These are phyloP conservation scores for Pachypanchax playfairii DNA, from an alignment of 2,113 vertebrate genomes.

Conservation along the genomic window DNA sequence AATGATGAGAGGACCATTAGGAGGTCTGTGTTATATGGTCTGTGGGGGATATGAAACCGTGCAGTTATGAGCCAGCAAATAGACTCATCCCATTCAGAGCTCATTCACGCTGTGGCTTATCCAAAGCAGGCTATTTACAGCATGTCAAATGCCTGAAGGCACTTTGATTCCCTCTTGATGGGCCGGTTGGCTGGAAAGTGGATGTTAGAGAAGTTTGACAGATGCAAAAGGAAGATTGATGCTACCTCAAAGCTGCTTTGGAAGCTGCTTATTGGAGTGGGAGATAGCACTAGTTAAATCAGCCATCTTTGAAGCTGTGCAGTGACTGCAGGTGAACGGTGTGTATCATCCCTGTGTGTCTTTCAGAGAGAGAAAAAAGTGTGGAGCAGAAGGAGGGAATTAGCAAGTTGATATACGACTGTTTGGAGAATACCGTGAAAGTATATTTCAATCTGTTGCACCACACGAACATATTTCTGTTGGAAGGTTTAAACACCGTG, in stretches of 20 bases:
- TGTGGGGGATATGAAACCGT: slow-evolving; percentile 46
- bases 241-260: slow-evolving; percentile 60
- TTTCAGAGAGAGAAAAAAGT: background rate
- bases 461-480: background rate
- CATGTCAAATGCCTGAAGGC: slow-evolving; percentile 59
- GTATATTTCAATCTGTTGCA: slow-evolving; percentile 1
- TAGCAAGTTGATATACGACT: background rate
- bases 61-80: slow-evolving; percentile 56
- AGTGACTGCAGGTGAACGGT: slow-evolving; percentile 17
- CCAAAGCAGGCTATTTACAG: slow-evolving; percentile 52
- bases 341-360: background rate
- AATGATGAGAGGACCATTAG: slow-evolving; percentile 58
- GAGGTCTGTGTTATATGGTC: slow-evolving; percentile 41
- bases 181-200: slow-evolving; percentile 51
- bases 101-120: slow-evolving; percentile 32
- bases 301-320: slow-evolving; percentile 64
- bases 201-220: slow-evolving; percentile 62
- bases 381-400: background rate
- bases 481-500: too few relatives aligned
- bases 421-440: background rate
- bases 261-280: slow-evolving; percentile 59
- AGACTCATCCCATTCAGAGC: slow-evolving; percentile 61
- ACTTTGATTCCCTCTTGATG: slow-evolving; percentile 57
- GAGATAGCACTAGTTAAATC: slow-evolving; percentile 57
- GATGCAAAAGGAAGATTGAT: slow-evolving; percentile 71